These are phyloP conservation scores for Achlya flavicornis DNA, from an alignment of 2,888 invertebrate genomes.

Conservation along the genomic window DNA sequence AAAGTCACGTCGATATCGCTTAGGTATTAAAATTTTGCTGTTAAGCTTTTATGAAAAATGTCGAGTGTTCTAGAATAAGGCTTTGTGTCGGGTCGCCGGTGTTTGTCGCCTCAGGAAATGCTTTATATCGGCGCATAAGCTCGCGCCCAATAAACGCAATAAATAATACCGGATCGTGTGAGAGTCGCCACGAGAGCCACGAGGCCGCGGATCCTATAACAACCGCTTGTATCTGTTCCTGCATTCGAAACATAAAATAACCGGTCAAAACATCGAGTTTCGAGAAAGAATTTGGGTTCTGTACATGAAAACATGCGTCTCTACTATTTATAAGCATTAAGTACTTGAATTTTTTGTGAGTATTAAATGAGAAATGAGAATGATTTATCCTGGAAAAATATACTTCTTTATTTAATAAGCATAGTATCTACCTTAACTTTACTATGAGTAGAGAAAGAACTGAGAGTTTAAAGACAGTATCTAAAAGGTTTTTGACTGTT, in stretches of 20 bases:
- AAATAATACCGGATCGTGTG: slow-evolving; percentile 77
- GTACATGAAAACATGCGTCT: slow-evolving; percentile 20
- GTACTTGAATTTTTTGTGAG: no score
- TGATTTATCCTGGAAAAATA: no score
- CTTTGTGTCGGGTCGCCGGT: slow-evolving; percentile 39
- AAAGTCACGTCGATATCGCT: no score
- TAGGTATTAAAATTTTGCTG: no score
- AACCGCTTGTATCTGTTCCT: slow-evolving; percentile 64
- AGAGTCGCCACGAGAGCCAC: slow-evolving; percentile 61
- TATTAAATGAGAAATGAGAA: no score
- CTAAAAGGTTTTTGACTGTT: not conserved
- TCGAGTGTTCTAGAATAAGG: slow-evolving; percentile 40
- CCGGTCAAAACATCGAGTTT: slow-evolving; percentile 31
- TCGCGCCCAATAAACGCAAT: slow-evolving; percentile 74
- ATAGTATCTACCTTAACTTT: no score
- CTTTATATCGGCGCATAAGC: slow-evolving; percentile 63
- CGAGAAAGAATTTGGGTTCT: slow-evolving; percentile 39
- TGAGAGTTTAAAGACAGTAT: not conserved
- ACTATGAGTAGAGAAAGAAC: not conserved
- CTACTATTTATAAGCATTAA: no score
- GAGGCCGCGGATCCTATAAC: slow-evolving; percentile 57
- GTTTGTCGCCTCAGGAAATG: slow-evolving; percentile 78
- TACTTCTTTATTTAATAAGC: not conserved
- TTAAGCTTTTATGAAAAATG: slow-evolving; percentile 5
- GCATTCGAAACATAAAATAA: slow-evolving; percentile 57